Evolutionary conservation across 2,888 invertebrate genomes (phyloP).

Genomic region (Hartigia nigra): DNA sequence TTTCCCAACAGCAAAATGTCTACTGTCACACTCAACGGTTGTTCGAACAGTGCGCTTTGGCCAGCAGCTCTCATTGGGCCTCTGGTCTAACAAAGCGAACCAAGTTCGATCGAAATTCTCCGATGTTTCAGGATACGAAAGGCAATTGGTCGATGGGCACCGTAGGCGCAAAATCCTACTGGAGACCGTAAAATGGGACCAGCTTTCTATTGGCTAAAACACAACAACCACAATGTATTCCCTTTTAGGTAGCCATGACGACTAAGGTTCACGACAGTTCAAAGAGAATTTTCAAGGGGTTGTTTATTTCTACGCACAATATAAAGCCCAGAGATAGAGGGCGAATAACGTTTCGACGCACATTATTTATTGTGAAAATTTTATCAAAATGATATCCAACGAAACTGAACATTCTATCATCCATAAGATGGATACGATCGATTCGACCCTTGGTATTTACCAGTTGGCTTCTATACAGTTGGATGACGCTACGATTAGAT

Average conservation of each 20-base stretch:
- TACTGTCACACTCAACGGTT: slow-evolving; percentile 16
- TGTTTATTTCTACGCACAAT: not conserved
- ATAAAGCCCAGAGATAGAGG: not conserved
- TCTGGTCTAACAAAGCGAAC: not conserved
- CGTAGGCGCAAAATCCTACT: slow-evolving; percentile 12
- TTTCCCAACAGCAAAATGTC: not conserved
- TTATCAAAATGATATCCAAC: not conserved
- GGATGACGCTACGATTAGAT: not conserved
- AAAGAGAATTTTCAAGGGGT: slow-evolving; percentile 1
- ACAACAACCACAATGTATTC: slow-evolving; percentile 14
- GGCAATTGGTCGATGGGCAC: not conserved
- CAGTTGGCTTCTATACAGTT: not conserved
- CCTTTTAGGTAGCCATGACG: slow-evolving; percentile 24
- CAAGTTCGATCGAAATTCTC: slow-evolving; percentile 30
- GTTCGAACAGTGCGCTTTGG: slow-evolving; percentile 22
- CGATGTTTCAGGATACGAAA: slow-evolving; percentile 4
- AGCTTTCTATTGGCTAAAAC: slow-evolving; percentile 17
- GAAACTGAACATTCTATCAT: not conserved
- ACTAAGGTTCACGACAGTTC: slow-evolving; percentile 15
- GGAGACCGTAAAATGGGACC: slow-evolving; percentile 14
- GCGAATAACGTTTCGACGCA: not conserved
- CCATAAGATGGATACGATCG: not conserved
- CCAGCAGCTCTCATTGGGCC: not conserved
- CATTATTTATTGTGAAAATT: not conserved
- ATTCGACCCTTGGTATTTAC: not conserved